Evolutionary conservation across 2,113 vertebrate species (phyloP), one percentile per base, ranked within the genome.

Genomic region (rat (Rattus norvegicus)): DNA sequence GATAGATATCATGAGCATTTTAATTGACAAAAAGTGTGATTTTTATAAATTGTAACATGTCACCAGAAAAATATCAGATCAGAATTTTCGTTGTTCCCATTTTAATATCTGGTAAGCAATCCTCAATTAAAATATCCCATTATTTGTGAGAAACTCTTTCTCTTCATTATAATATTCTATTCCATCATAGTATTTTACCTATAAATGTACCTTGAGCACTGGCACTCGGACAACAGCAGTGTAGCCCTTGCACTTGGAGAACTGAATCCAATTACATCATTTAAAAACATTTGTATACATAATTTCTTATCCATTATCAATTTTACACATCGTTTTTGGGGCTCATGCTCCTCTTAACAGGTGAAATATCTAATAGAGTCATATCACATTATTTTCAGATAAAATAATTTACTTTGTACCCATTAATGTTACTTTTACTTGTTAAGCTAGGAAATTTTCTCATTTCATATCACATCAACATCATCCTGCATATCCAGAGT

Each of bases 351-450:
- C 69, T 85, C 33, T 83, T 2, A 80, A 24, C 36, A 59, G 10
- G 49, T 61, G 13, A 65, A 84, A 92, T 83, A 92, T 83, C 26
- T 69, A 43, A 1, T 61, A 43, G 33, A 88, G 94, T 12, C 4
- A 8, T 17, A 90, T 7, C 24, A 36, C 11, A 33, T 83, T 49
- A 33, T 75, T 30, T 83, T 92, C 12, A 28, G 83, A 67, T 33
- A 92, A 83, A 90, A 47, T 87, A 72, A 39, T 90, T 73, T 79
- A 9, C 93, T 83, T 56, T 92, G 20, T 49, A n/a, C 83, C 93
- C 73, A 61, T 14, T 92, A 2, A 70, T 70, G 17, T 30, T 47
- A 19, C 24, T 65, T 65, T 47, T 49, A 54, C 7, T 93, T 83
- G 43, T 19, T 84, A 11, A 61, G 16, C 65, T 96, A 87, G 5